Base-by-base conservation (phyloP, 2,888 invertebrate species). In the Melanargia galathea region DNA sequence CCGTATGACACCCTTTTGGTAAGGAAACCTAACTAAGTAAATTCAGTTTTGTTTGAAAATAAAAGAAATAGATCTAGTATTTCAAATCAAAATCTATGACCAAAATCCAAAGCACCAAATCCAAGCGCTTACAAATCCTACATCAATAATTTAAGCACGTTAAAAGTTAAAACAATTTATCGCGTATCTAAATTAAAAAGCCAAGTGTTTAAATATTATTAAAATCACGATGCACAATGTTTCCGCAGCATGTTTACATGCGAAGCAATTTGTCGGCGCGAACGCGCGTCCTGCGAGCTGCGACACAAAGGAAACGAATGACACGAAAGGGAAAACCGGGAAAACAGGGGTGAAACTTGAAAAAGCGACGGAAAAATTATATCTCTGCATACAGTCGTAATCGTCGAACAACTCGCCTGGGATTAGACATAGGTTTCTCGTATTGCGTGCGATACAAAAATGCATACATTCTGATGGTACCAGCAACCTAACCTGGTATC, bases 361-460 rank as follows among this genome's bases (percentile, higher is more conserved):
- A 64, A 68, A 65, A 61, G 61, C 52, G 67, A 49, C 55, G 63
- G 68, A 64, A 67, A 67, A 67, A 67, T 68, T 68, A 68, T 67
- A 68, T 67, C 57, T 57, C 57, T 62, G 35, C 64, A 60, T 61
- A 61, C 58, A 65, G 49, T 54, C 62, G 52, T 61, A 63, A 45
- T 62, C 18, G 18, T 10, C 18, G 3, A 16, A 2, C 43, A 43
- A 8, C 43, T 16, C 18, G 8, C 43, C 18, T 43, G 18, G 18
- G 43, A 43, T 16, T 18, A 43, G 43, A 43, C 16, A 7, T 40
- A 2, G 16, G 8, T 16, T 16, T 8, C 16, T 1, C 4, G 13
- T n/a, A n/a, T 11, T 35, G 33, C 11, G 33, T 11, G 11, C 2
- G 2, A 35, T 1, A 35, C 35, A 4, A 3, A n/a, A 38, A 38